These are phyloP conservation scores for Hirtodrosophila cameraria DNA, from an alignment of 2,888 invertebrate species.

Conservation along the genomic window DNA sequence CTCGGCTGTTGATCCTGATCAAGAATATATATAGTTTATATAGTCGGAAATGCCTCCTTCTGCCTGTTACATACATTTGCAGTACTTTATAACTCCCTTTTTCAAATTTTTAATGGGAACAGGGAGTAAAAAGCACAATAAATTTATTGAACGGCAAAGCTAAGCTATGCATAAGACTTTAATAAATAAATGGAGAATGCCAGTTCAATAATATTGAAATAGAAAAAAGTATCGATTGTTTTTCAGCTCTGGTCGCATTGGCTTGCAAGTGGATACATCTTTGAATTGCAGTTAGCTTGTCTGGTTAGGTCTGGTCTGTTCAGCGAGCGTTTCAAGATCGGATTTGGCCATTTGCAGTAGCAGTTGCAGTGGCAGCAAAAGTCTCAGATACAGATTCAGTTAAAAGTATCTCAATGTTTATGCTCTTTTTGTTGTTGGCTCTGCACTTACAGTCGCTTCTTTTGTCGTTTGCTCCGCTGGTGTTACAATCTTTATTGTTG, in stretches of 20 bases:
- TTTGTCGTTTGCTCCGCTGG: slow-evolving; percentile 54
- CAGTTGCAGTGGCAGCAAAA: slow-evolving; percentile 31
- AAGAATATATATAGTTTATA: no score
- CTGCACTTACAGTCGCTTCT: slow-evolving; percentile 73
- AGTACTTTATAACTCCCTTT: no score
- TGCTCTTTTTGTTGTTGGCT: slow-evolving; percentile 51
- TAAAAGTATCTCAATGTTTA: slow-evolving; percentile 61
- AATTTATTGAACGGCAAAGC: no score
- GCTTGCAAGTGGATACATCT: slow-evolving; percentile 31
- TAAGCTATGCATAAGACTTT: no score
- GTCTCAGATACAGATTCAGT: slow-evolving; percentile 35
- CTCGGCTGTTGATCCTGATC: no score
- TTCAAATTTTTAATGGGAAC: no score
- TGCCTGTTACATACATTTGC: no score
- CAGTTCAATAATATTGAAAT: no score
- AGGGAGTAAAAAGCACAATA: no score
- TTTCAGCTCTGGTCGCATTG: neutral
- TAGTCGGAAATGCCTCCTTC: no score
- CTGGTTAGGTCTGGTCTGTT: slow-evolving; percentile 10
- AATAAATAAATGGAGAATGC: no score
- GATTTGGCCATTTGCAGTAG: slow-evolving; percentile 24
- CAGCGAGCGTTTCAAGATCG: slow-evolving; percentile 42
- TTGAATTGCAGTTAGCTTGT: slow-evolving; percentile 21
- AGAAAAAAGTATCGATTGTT: neutral
- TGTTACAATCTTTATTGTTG: slow-evolving; percentile 35